Conservation (phyloP, 1,140 invertebrate species). For the Psilanteris sp. region DNA sequence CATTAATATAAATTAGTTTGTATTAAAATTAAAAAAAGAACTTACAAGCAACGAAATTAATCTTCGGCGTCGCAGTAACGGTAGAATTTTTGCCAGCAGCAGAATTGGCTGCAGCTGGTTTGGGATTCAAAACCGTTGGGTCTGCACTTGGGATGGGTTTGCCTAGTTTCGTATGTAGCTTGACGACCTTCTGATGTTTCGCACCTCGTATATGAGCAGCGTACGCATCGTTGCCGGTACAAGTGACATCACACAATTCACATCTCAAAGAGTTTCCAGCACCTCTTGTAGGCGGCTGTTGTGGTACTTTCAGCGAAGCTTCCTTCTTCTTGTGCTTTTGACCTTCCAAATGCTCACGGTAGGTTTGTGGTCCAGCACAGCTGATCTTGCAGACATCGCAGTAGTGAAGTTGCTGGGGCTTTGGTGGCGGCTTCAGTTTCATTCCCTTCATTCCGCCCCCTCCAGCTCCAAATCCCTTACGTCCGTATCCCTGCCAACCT, state of each 20-base stretch:
- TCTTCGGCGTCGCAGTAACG: conserved; percentile 88
- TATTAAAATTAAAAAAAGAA: conserved; percentile 31
- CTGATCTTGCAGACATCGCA: conserved; percentile 99
- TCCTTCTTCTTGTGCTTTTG: conserved; percentile 99
- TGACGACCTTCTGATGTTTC: conserved; percentile 98
- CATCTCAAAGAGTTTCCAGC: conserved; percentile 89
- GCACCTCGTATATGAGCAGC: conserved; percentile 98
- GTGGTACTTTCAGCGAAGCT: conserved; percentile 89
- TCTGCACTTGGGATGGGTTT: conserved; percentile 98
- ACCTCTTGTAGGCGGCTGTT: conserved; percentile 78
- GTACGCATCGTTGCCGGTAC: conserved; percentile 98
- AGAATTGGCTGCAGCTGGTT: conserved; percentile 73
- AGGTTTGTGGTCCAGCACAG: conserved; percentile 97
- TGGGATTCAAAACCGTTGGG: conserved; percentile 87
- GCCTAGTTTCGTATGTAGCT: conserved; percentile 96
- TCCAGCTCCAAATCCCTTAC: conserved; percentile 84
- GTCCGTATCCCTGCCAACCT: conserved; percentile 86
- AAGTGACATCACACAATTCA: conserved; percentile 97
- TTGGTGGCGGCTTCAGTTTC: conserved; percentile 89
- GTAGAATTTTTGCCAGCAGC: conserved; percentile 78
- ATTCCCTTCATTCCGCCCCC: conserved; percentile 82
- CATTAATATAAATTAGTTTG: too few species aligned
- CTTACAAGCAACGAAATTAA: conserved; percentile 91
- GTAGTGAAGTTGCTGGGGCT: conserved; percentile 95
- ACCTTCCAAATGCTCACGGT: conserved; percentile 97